Evolutionary conservation across 2,113 vertebrate species (phyloP).

Genomic region (Syngnathoides biaculeatus): DNA sequence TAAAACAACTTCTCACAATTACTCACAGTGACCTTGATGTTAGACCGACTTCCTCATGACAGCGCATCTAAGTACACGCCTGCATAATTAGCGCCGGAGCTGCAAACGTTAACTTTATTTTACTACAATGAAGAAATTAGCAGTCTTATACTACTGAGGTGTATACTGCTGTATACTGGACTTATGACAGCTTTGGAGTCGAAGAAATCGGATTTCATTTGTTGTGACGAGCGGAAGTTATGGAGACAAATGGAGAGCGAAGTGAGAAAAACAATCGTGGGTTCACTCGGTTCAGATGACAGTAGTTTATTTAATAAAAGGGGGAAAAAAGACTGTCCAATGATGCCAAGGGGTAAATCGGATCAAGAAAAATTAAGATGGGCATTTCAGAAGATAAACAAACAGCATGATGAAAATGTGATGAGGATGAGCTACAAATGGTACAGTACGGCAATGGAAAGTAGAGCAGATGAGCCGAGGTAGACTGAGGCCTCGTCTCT

Average conservation of each 20-base stretch:
- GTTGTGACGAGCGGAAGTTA: background rate
- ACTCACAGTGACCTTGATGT: slow-evolving; percentile 33
- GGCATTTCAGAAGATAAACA: slow-evolving; percentile 21
- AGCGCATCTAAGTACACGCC: slow-evolving; percentile 1
- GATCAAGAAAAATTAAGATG: slow-evolving; percentile 27
- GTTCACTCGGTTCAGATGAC: slow-evolving; percentile 30
- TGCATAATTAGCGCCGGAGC: slow-evolving; percentile 18
- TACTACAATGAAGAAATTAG: background rate
- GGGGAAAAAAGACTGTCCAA: slow-evolving; percentile 19
- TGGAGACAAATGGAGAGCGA: slow-evolving; percentile 15
- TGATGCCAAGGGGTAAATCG: slow-evolving; percentile 26
- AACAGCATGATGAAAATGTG: slow-evolving; percentile 19
- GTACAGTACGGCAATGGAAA: background rate
- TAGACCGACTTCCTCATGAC: slow-evolving; percentile 18
- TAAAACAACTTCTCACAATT: slow-evolving; percentile 12
- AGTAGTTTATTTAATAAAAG: slow-evolving; percentile 20
- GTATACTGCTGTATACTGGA: background rate
- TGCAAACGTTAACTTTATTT: background rate
- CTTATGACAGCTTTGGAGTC: slow-evolving; percentile 7
- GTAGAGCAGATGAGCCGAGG: background rate
- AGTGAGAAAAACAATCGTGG: slow-evolving; percentile 22
- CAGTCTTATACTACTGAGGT: background rate
- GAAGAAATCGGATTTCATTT: slow-evolving; percentile 27
- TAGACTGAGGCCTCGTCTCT: slow-evolving; percentile 27
- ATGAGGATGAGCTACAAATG: slow-evolving; percentile 13